phyloP scores from a whole-genome alignment of 2,113 vertebrate species.

The Lagenorhynchus albirostris region DNA sequence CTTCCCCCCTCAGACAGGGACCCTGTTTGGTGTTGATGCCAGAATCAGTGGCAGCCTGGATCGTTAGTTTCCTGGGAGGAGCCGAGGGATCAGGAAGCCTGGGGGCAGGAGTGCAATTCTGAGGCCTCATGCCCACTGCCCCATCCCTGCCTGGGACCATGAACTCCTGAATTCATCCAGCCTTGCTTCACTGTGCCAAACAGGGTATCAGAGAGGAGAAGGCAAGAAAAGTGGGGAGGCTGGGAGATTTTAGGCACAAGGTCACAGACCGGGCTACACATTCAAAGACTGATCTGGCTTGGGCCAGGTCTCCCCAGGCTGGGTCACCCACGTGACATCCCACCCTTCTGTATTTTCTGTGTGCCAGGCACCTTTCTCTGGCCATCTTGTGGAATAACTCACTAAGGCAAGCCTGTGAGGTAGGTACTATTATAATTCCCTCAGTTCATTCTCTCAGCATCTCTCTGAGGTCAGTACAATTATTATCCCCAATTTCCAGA shows the following conservation, averaged over 20 bases:
- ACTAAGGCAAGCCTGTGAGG: not conserved
- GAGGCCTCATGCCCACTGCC: fast-evolving
- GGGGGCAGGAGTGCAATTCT: fast-evolving
- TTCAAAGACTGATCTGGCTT: not conserved
- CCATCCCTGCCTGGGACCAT: fast-evolving
- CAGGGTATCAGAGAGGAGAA: not conserved
- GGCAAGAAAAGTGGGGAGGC: not conserved
- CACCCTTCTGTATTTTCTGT: not conserved
- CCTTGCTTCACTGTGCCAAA: fast-evolving
- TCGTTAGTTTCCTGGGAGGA: not conserved
- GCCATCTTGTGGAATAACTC: fast-evolving
- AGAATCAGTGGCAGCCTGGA: no score
- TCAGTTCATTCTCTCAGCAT: not conserved
- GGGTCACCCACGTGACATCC: fast-evolving
- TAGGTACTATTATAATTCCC: fast-evolving
- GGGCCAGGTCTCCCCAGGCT: not conserved
- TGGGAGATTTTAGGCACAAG: not conserved
- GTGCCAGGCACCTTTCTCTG: not conserved
- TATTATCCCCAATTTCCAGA: not conserved
- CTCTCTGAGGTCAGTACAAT: not conserved
- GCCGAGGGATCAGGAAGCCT: not conserved
- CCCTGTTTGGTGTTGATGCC: fast-evolving
- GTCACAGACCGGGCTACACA: not conserved
- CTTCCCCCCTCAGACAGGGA: not conserved
- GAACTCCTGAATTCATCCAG: not conserved